Conservation (phyloP, 64 coral and sea anemone species). For the Montipora cactus region DNA sequence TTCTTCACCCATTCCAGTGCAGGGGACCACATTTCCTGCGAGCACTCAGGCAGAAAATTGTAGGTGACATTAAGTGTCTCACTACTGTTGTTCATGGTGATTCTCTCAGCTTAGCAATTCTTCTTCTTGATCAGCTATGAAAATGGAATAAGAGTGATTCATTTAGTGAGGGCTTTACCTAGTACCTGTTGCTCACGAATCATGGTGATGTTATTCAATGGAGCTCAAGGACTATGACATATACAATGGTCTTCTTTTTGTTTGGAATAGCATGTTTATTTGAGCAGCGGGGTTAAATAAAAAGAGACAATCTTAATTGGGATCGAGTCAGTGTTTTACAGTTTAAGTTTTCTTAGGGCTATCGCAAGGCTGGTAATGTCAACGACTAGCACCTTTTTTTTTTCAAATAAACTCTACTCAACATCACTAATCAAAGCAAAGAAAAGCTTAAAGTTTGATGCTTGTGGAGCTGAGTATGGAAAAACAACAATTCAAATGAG, state of each 20-base stretch:
- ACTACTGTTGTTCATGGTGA: slow-evolving; percentile 28
- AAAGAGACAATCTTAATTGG: background rate
- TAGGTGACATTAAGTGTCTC: background rate
- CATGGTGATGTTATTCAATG: background rate
- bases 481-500: too few relatives aligned
- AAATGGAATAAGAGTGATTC: background rate
- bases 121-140: background rate
- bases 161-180: too few relatives aligned
- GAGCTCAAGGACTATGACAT: background rate
- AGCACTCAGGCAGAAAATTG: background rate
- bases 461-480: too few relatives aligned
- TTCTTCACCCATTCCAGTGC: slow-evolving; percentile 21
- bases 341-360: background rate
- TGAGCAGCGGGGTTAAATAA: background rate
- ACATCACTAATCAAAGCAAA: too few relatives aligned
- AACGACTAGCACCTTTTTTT: too few relatives aligned
- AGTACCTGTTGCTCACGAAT: too few relatives aligned
- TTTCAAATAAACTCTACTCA: too few relatives aligned
- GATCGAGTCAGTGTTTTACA: background rate
- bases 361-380: background rate
- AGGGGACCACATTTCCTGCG: background rate
- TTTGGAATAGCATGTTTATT: background rate
- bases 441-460: too few relatives aligned
- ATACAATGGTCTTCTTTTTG: background rate
- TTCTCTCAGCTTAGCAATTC: background rate